Evolutionary conservation across 2,113 vertebrate genomes (phyloP).

Genomic region (Ophiodon elongatus): DNA sequence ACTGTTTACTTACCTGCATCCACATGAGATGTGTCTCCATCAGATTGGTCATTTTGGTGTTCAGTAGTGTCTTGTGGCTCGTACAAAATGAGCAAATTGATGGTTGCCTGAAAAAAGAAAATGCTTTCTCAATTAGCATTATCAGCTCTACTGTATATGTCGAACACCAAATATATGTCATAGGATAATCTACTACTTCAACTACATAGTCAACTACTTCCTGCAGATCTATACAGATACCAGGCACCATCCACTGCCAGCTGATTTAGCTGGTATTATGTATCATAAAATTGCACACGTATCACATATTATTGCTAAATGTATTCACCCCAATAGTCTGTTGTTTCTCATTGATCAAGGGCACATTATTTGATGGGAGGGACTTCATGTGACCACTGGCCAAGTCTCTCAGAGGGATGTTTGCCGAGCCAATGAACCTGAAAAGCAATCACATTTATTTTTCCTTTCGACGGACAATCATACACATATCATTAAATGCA

Average conservation of each 20-base stretch:
- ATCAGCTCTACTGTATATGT: not conserved
- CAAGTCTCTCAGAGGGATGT: slow-evolving; percentile 89
- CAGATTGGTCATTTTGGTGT: slow-evolving; percentile 82
- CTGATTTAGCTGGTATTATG: not conserved
- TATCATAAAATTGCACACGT: not conserved
- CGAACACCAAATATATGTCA: not conserved
- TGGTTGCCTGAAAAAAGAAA: slow-evolving; percentile 85
- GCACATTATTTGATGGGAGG: slow-evolving; percentile 87
- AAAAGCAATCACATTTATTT: slow-evolving; percentile 51
- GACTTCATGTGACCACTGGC: slow-evolving; percentile 88
- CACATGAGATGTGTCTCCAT: slow-evolving; percentile 74
- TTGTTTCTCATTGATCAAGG: slow-evolving; percentile 90
- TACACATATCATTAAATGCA: not conserved
- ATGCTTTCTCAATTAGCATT: slow-evolving; percentile 1
- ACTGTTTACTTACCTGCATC: slow-evolving; percentile 81
- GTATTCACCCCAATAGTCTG: slow-evolving; percentile 90
- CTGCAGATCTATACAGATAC: not conserved
- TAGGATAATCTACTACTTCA: not conserved
- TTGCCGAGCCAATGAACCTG: slow-evolving; percentile 90
- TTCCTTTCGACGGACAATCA: not conserved
- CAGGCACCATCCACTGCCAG: not conserved
- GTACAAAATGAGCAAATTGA: slow-evolving; percentile 91
- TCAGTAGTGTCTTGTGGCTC: slow-evolving; percentile 84
- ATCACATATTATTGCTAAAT: not conserved
- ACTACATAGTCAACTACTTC: not conserved